Percentiles rank a stretch among this genome's conserved stretches.
These are phyloP conservation scores for Euplexia lucipara DNA, from an alignment of 2,888 invertebrate genomes.

Conservation along the genomic window DNA sequence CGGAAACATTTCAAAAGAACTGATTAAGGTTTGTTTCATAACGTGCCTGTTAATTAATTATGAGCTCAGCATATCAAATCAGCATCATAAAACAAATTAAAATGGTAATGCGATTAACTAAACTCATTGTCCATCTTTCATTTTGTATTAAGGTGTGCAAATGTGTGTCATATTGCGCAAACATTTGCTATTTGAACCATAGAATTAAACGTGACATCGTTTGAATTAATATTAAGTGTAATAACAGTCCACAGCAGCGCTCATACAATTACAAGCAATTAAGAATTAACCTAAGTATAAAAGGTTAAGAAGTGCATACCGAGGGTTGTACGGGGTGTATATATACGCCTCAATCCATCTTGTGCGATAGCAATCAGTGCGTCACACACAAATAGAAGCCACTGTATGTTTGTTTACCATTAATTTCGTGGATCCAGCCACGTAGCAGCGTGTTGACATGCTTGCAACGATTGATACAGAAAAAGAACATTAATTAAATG, in stretches of 20 bases:
- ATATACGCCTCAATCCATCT: slow-evolving; percentile 67
- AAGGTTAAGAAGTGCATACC: slow-evolving; percentile 52
- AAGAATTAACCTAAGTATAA: slow-evolving; percentile 16
- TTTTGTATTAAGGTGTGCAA: slow-evolving; percentile 23
- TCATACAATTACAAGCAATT: slow-evolving; percentile 21
- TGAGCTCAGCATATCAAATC: slow-evolving; percentile 19
- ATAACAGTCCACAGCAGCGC: neutral
- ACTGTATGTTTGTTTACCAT: slow-evolving; percentile 72
- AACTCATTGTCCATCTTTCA: slow-evolving; percentile 43
- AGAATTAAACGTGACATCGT: slow-evolving; percentile 20
- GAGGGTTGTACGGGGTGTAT: slow-evolving; percentile 43
- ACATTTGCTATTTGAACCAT: slow-evolving; percentile 9
- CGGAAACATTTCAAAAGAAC: slow-evolving; percentile 46
- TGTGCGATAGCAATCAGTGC: slow-evolving; percentile 73
- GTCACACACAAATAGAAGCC: slow-evolving; percentile 71
- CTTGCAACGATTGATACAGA: slow-evolving; percentile 50
- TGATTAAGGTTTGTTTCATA: slow-evolving; percentile 43
- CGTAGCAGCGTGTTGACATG: slow-evolving; percentile 47
- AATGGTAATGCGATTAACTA: slow-evolving; percentile 59
- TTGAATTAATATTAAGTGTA: slow-evolving; percentile 8
- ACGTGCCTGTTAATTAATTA: slow-evolving; percentile 46
- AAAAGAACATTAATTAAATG: slow-evolving; percentile 53
- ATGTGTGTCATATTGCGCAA: slow-evolving; percentile 30
- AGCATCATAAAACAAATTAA: slow-evolving; percentile 47
- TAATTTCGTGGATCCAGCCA: slow-evolving; percentile 64